Percentiles rank a stretch among this genome's conserved stretches.
Conservation (phyloP, 2,113 vertebrate genomes). For the Lanius ludovicianus region DNA sequence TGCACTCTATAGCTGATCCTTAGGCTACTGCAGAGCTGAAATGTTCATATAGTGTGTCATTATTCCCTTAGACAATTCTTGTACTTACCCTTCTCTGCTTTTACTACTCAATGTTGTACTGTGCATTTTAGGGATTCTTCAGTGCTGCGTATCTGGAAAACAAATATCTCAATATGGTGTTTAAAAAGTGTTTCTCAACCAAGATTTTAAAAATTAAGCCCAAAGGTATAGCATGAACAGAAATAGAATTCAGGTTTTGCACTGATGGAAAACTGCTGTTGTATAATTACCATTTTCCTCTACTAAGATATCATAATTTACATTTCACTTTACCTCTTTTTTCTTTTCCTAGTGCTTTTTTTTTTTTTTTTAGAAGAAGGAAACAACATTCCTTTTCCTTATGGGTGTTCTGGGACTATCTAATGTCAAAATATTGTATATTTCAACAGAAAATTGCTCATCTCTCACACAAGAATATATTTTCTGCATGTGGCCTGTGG, state of each 20-base stretch:
- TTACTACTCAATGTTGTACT: not conserved
- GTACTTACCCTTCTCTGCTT: not conserved
- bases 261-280: not conserved
- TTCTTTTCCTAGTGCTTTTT: not conserved
- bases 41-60: not conserved
- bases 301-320: not conserved
- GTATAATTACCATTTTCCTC: not conserved
- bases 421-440: not conserved
- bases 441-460: not conserved
- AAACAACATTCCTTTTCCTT: not conserved
- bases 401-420: not conserved
- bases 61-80: not conserved
- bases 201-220: slow-evolving; percentile 35
- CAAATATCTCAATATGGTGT: not conserved
- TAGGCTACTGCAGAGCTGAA: not conserved
- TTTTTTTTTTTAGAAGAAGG: not conserved
- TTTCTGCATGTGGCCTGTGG: not conserved
- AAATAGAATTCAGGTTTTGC: not conserved
- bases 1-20: not conserved
- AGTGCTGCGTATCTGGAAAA: not conserved
- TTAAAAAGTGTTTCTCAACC: slow-evolving; percentile 2
- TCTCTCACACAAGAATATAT: not conserved
- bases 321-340: not conserved
- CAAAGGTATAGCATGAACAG: not conserved
- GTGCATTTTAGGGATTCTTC: slow-evolving; percentile 5